A percentile compares a stretch with the other conserved stretches of the same genome.
These are phyloP conservation scores for Poecile atricapillus DNA, from an alignment of 2,113 vertebrate species.

Conservation along the genomic window DNA sequence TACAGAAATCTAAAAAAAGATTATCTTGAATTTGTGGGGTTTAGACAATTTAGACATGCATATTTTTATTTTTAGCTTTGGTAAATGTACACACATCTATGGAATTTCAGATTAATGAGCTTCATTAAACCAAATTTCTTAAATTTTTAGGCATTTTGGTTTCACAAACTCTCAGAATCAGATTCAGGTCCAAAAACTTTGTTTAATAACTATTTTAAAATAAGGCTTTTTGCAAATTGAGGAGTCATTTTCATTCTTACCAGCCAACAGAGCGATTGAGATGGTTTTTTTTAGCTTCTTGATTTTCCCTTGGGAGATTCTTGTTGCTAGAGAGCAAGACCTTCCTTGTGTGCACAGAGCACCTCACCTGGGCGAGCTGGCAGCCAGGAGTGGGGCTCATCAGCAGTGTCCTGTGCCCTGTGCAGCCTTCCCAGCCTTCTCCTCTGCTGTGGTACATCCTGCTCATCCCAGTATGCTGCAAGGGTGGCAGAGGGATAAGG, in stretches of 20 bases:
- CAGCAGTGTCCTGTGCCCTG: neutral
- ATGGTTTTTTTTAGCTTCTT: neutral
- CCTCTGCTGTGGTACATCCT: neutral
- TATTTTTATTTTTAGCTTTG: neutral
- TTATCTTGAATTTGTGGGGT: neutral
- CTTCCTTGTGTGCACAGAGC: neutral
- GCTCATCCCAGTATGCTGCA: neutral
- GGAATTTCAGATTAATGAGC: neutral
- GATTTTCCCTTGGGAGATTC: neutral
- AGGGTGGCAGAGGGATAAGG: neutral
- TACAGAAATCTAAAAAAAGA: neutral
- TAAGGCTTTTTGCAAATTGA: neutral
- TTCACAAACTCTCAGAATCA: neutral
- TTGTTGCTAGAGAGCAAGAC: neutral
- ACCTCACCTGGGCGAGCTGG: fast-evolving
- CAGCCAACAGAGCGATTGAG: neutral
- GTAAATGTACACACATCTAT: neutral
- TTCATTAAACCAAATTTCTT: neutral
- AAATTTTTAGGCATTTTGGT: neutral
- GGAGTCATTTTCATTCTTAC: neutral
- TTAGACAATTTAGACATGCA: neutral
- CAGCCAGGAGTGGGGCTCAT: neutral
- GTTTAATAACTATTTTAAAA: neutral
- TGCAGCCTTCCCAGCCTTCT: neutral
- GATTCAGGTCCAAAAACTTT: neutral